Conservation (phyloP, 2,113 vertebrate species). For the Erpornis zantholeuca region DNA sequence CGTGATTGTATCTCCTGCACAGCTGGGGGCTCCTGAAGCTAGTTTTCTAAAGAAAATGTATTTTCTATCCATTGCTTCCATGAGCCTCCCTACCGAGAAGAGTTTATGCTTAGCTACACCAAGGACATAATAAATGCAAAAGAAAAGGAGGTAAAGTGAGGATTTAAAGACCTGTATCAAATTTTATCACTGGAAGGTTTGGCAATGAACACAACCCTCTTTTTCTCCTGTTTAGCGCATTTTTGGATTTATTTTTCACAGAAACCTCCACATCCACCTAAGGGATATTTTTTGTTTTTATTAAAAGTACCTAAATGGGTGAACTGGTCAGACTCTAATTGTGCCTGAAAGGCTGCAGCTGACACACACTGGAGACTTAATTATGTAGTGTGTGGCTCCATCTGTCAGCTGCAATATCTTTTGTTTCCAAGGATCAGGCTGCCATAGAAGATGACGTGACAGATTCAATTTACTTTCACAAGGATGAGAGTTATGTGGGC, state of each 20-base stretch:
- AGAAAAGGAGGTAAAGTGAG: neutral
- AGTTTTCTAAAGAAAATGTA: conserved; percentile 44
- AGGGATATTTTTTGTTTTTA: neutral
- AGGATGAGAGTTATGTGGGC: neutral
- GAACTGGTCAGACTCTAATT: conserved; percentile 45
- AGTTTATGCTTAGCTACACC: conserved; percentile 50
- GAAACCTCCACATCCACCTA: neutral
- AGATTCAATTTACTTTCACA: conserved; percentile 34
- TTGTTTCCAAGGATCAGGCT: conserved; percentile 48
- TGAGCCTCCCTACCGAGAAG: conserved; percentile 16
- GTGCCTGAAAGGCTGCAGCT: conserved; percentile 22
- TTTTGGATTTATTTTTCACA: neutral
- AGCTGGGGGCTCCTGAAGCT: conserved; percentile 24
- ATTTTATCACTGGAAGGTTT: neutral
- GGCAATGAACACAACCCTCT: neutral
- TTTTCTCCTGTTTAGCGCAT: neutral
- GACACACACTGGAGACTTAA: conserved; percentile 48
- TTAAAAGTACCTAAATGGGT: neutral
- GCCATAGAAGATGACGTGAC: conserved; percentile 36
- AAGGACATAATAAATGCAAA: conserved; percentile 22
- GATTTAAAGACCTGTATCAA: conserved; percentile 13
- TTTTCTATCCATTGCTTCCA: conserved; percentile 42
- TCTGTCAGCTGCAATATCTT: conserved; percentile 60
- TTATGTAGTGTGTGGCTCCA: conserved; percentile 36
- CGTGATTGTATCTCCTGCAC: conserved; percentile 15